phyloP scores from a whole-genome alignment of 2,888 invertebrate species.

The Argyresthia goedartella region DNA sequence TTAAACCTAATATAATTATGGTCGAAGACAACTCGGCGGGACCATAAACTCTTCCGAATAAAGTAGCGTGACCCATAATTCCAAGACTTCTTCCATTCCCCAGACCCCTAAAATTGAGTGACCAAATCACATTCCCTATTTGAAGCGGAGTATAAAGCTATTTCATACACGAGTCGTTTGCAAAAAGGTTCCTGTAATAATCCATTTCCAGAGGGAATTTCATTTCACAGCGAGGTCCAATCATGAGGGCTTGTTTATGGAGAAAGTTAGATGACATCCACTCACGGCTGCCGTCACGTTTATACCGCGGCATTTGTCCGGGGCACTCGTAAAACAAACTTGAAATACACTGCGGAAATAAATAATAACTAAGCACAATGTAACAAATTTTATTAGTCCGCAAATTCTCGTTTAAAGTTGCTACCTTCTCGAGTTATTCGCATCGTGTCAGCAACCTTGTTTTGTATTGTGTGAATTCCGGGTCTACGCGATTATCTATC shows the following conservation, averaged over 20 bases:
- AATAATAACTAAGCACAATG: background rate
- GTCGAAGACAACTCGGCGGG: no score
- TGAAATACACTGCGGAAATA: background rate
- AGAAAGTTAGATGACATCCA: conserved; percentile 35
- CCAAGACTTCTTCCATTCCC: background rate
- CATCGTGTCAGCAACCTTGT: no score
- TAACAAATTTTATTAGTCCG: background rate
- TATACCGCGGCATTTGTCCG: conserved; percentile 7
- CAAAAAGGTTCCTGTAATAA: background rate
- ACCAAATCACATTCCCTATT: background rate
- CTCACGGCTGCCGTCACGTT: conserved; percentile 23
- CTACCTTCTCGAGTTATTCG: no score
- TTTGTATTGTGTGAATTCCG: no score
- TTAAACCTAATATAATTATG: no score
- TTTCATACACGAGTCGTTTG: background rate
- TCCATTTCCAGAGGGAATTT: conserved; percentile 3
- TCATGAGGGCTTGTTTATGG: conserved; percentile 29
- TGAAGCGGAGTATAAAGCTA: background rate
- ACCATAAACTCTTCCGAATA: no score
- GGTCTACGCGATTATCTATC: no score
- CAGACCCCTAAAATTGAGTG: background rate
- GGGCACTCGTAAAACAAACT: conserved; percentile 23
- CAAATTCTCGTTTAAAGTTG: no score
- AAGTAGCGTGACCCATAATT: no score
- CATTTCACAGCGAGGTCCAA: conserved; percentile 20